These are phyloP conservation scores for Pectinophora gossypiella DNA, from an alignment of 1,140 invertebrate genomes.

Conservation along the genomic window DNA sequence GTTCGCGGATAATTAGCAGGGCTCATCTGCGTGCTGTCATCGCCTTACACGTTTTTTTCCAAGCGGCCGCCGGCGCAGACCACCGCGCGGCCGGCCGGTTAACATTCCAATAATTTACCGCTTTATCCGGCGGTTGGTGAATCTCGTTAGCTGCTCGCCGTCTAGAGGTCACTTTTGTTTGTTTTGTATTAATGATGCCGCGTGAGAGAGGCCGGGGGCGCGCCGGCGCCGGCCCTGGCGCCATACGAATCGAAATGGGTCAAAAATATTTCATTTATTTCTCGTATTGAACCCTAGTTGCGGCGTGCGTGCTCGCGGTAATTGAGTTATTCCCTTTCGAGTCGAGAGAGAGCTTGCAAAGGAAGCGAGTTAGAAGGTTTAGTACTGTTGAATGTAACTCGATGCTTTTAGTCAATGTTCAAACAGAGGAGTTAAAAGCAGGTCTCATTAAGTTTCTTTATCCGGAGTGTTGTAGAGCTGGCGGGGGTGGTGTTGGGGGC, in stretches of 20 bases:
- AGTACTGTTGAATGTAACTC: slow-evolving; percentile 34
- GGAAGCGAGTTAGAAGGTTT: not conserved
- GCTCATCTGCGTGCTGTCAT: slow-evolving; percentile 61
- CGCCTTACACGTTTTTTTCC: slow-evolving; percentile 63
- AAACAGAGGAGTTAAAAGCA: slow-evolving; percentile 33
- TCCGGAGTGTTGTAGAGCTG: slow-evolving; percentile 19
- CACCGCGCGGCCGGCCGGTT: slow-evolving; percentile 47
- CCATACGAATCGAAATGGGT: slow-evolving; percentile 58
- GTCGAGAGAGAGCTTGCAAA: not conserved
- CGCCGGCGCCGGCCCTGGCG: slow-evolving; percentile 65
- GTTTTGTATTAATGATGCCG: slow-evolving; percentile 71
- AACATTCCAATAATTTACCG: slow-evolving; percentile 72
- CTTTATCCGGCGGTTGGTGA: slow-evolving; percentile 69
- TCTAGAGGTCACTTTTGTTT: slow-evolving; percentile 71
- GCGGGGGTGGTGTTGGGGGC: slow-evolving; percentile 28
- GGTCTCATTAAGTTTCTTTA: slow-evolving; percentile 30
- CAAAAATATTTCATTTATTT: slow-evolving; percentile 69
- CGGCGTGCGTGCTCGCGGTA: slow-evolving; percentile 34
- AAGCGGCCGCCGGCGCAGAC: slow-evolving; percentile 39
- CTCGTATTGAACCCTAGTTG: slow-evolving; percentile 52
- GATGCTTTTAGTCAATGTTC: slow-evolving; percentile 53
- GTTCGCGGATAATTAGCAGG: slow-evolving; percentile 43
- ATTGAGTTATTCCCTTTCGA: slow-evolving; percentile 57
- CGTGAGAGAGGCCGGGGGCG: slow-evolving; percentile 53
- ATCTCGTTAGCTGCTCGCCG: slow-evolving; percentile 67